phyloP scores from a whole-genome alignment of 2,888 invertebrate species.

The Microplitis manilae region DNA sequence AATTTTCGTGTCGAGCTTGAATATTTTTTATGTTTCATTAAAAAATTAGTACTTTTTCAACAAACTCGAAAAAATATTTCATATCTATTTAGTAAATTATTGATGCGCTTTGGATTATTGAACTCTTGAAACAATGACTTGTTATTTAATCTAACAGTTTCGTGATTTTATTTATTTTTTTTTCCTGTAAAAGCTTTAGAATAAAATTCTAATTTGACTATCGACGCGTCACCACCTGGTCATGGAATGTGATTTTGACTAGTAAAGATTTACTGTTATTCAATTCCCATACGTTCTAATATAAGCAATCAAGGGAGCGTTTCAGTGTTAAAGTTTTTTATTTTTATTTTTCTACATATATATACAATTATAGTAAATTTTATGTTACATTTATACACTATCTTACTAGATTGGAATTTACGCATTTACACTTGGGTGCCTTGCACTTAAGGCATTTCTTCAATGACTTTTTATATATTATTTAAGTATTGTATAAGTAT shows the following conservation, averaged over 20 bases:
- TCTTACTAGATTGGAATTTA: slow-evolving; percentile 4
- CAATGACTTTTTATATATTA: slow-evolving; percentile 9
- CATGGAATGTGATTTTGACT: slow-evolving; percentile 42
- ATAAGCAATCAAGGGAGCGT: slow-evolving; percentile 30
- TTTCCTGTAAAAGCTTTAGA: not conserved
- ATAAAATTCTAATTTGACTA: slow-evolving; percentile 39
- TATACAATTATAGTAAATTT: slow-evolving; percentile 7
- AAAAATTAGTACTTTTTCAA: too few species aligned
- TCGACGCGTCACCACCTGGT: slow-evolving; percentile 43
- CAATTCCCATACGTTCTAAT: slow-evolving; percentile 32
- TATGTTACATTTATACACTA: slow-evolving; percentile 9
- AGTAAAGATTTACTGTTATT: slow-evolving; percentile 42
- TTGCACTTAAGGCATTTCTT: slow-evolving; percentile 6
- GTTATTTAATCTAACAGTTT: slow-evolving; percentile 12
- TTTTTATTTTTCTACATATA: not conserved
- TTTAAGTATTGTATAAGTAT: slow-evolving; percentile 22
- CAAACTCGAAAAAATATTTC: not conserved
- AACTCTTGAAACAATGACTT: slow-evolving; percentile 8
- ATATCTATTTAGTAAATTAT: slow-evolving; percentile 12
- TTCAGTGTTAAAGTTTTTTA: slow-evolving; percentile 22
- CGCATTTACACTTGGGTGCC: slow-evolving; percentile 15
- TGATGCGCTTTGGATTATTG: slow-evolving; percentile 11
- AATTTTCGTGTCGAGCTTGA: too few species aligned
- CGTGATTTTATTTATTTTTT: slow-evolving; percentile 20
- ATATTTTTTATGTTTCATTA: too few species aligned